Conservation (phyloP, 2,113 vertebrate genomes). For the Microtus ochrogaster region DNA sequence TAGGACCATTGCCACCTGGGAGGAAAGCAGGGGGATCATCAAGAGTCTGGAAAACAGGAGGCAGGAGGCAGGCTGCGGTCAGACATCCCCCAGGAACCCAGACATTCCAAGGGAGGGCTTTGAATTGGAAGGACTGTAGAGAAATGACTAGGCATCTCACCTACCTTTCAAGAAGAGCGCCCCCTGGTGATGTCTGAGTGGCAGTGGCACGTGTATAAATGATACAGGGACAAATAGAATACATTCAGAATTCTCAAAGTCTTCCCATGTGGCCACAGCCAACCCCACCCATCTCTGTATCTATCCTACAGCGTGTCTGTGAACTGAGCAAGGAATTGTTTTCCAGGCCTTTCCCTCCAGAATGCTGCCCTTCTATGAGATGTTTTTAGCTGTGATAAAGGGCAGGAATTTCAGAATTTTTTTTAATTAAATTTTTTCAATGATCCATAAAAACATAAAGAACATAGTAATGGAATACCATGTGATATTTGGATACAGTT, state of each 20-base stretch:
- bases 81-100: too few relatives aligned
- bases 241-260: not conserved
- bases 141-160: not conserved
- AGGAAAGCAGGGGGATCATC: not conserved
- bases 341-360: not conserved
- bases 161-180: not conserved
- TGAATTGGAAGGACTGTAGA: not conserved
- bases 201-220: not conserved
- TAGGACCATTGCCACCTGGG: not conserved
- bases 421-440: not conserved
- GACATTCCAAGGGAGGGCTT: not conserved
- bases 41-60: not conserved
- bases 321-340: not conserved
- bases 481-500: not conserved
- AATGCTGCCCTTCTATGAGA: not conserved
- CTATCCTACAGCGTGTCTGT: not conserved
- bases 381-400: not conserved
- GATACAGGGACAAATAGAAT: not conserved
- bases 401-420: not conserved
- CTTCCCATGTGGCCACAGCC: not conserved
- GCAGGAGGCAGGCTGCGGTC: not conserved
- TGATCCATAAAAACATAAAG: not conserved
- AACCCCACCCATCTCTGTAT: not conserved
- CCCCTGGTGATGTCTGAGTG: not conserved
- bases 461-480: not conserved